Percentiles rank a stretch among this genome's conserved stretches.
Evolutionary conservation across 2,113 vertebrate genomes (phyloP).

Genomic region (Cebidichthys violaceus): DNA sequence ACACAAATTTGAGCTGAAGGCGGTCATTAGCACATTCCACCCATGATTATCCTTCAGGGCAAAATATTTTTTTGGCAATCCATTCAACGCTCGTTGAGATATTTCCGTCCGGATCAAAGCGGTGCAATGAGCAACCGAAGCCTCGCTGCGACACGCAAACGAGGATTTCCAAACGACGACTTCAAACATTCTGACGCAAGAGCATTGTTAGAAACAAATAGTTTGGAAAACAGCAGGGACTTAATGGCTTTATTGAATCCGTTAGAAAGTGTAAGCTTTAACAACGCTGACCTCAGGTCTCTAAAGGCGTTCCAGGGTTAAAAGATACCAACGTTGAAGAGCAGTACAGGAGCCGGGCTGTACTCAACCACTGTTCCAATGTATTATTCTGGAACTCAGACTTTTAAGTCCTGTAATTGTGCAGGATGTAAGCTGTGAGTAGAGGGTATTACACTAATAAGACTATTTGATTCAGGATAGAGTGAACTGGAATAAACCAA

Average conservation of each 20-base stretch:
- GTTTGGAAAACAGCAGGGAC: not conserved
- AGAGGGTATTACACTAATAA: not conserved
- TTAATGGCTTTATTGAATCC: not conserved
- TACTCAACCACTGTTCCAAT: not conserved
- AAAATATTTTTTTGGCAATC: not conserved
- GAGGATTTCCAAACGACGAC: not conserved
- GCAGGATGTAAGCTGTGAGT: not conserved
- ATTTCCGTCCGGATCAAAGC: not conserved
- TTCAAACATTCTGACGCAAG: constrained; percentile 3
- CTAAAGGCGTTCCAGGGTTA: not conserved
- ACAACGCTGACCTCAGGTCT: not conserved
- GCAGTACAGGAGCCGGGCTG: not conserved
- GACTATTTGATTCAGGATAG: not conserved
- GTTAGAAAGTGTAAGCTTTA: not conserved
- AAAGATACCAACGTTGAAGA: not conserved
- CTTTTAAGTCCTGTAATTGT: not conserved
- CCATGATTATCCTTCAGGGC: not conserved
- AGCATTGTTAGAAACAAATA: not conserved
- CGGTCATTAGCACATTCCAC: not conserved
- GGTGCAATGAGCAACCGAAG: not conserved
- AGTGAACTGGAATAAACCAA: constrained; percentile 4
- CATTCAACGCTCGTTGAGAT: not conserved
- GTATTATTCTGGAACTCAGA: not conserved
- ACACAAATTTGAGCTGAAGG: not conserved
- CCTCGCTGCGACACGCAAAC: not conserved